Conservation (phyloP, 2,888 invertebrate species). For the Noctua comes region DNA sequence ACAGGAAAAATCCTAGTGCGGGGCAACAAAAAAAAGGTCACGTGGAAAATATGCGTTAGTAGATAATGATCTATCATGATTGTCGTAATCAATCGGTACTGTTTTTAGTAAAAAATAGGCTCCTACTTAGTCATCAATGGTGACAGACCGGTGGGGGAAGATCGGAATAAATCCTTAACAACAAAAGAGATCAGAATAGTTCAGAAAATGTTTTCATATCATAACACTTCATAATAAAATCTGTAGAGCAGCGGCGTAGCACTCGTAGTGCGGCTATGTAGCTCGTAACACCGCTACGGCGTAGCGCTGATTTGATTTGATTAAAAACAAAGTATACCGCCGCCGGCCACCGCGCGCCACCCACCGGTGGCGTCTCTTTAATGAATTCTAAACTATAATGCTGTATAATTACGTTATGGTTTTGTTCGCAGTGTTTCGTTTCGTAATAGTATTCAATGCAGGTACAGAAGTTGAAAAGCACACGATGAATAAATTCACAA, state of each 20-base stretch:
- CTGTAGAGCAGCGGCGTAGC: slow-evolving; percentile 34
- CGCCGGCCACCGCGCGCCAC: slow-evolving; percentile 13
- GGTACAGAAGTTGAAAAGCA: slow-evolving; percentile 14
- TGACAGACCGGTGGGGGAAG: no score
- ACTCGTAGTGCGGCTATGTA: slow-evolving; percentile 37
- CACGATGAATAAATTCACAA: neutral
- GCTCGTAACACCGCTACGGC: slow-evolving; percentile 39
- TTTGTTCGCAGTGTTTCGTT: slow-evolving; percentile 20
- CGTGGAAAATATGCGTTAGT: no score
- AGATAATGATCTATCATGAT: no score
- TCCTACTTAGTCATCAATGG: no score
- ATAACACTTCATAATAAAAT: slow-evolving; percentile 1
- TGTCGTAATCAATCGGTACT: no score
- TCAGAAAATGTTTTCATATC: neutral
- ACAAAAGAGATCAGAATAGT: neutral
- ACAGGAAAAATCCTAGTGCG: neutral
- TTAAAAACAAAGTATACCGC: slow-evolving; percentile 65
- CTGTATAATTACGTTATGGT: slow-evolving; percentile 45
- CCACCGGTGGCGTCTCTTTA: slow-evolving; percentile 42
- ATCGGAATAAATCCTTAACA: no score
- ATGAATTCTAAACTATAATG: slow-evolving; percentile 58
- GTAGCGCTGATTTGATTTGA: slow-evolving; percentile 67
- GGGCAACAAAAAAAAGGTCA: no score
- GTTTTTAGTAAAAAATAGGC: no score
- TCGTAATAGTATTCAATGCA: neutral